phyloP scores from a whole-genome alignment of 2,113 vertebrate species.

The Irena cyanogastra region DNA sequence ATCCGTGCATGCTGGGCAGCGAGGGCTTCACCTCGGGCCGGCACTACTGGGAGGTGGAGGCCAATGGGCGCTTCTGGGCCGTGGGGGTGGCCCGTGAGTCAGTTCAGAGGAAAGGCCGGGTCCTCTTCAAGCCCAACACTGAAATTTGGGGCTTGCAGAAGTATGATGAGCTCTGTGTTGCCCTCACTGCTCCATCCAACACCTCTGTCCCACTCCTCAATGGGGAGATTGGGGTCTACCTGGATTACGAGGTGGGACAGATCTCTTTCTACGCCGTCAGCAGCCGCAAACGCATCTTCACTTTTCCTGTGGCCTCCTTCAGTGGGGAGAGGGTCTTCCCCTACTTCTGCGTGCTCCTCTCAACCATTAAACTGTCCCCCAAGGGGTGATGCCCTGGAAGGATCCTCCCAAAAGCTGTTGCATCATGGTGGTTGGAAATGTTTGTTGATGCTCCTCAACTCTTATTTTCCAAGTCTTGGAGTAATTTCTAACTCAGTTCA shows the following conservation, averaged over 20 bases:
- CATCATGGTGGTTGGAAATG: background rate
- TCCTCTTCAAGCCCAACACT: background rate
- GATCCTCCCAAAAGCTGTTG: background rate
- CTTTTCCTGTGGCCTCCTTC: conserved; percentile 4
- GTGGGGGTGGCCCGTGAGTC: conserved; percentile 23
- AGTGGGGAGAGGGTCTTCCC: conserved; percentile 11
- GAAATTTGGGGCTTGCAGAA: conserved; percentile 20
- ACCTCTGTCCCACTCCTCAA: background rate
- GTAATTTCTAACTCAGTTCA: accelerated
- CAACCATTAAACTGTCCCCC: conserved; percentile 10
- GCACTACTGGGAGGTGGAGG: conserved; percentile 47
- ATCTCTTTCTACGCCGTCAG: background rate
- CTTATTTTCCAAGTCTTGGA: background rate
- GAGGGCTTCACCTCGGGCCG: conserved; percentile 22
- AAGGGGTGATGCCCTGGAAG: background rate
- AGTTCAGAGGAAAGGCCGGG: background rate
- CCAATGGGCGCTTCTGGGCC: background rate
- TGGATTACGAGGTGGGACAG: conserved; percentile 7
- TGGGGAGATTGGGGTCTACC: background rate
- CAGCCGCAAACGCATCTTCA: background rate
- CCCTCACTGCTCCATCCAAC: conserved; percentile 22
- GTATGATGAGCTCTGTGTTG: conserved; percentile 2
- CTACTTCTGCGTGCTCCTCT: conserved; percentile 31
- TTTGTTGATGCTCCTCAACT: background rate
- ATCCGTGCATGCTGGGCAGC: background rate